Evolutionary conservation across 2,113 vertebrate species (phyloP).

Genomic region (Fukomys damarensis): DNA sequence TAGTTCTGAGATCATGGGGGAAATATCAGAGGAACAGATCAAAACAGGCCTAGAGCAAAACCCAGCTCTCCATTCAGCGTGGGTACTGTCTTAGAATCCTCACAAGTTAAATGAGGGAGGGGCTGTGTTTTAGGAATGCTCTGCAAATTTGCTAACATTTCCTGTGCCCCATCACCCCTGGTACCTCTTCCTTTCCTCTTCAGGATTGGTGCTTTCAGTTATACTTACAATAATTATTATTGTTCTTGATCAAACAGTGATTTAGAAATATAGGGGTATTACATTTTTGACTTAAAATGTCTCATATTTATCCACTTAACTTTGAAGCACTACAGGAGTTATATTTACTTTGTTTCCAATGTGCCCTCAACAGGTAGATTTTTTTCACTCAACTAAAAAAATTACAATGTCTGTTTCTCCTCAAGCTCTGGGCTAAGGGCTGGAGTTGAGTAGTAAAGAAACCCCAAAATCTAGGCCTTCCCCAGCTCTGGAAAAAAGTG

Average conservation of each 20-base stretch:
- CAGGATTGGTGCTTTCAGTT: neutral
- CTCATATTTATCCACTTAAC: neutral
- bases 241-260: neutral
- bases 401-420: neutral
- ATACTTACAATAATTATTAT: neutral
- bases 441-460: neutral
- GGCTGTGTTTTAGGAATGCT: accelerated
- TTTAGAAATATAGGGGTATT: neutral
- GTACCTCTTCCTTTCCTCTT: neutral
- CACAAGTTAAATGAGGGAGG: neutral
- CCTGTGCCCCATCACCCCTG: neutral
- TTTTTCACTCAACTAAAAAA: neutral
- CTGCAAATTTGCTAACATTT: neutral
- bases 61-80: neutral
- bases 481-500: neutral
- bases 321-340: neutral
- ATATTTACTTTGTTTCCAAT: no score
- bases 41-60: neutral
- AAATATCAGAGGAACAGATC: neutral
- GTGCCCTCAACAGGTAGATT: neutral
- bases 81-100: neutral
- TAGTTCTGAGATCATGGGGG: neutral
- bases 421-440: neutral
- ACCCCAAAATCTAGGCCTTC: neutral
- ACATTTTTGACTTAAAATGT: neutral